These are phyloP conservation scores for Gastrophysa polygoni DNA, from an alignment of 2,888 invertebrate species.

Conservation along the genomic window DNA sequence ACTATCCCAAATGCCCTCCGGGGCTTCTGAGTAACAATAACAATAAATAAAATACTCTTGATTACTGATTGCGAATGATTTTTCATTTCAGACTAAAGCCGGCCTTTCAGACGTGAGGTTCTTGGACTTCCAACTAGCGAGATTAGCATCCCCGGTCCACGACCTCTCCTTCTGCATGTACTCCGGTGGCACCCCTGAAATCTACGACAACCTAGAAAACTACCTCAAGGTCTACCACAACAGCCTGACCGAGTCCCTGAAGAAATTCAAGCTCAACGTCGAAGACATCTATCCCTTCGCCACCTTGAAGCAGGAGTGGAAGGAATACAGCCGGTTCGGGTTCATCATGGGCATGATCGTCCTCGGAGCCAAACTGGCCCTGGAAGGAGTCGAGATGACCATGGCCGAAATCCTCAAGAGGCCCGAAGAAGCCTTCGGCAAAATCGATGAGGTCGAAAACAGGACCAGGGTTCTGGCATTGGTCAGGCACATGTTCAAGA, in stretches of 20 bases:
- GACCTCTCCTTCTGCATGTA: slow-evolving; percentile 53
- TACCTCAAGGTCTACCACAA: slow-evolving; percentile 49
- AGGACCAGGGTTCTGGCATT: slow-evolving; percentile 7
- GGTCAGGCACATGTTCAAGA: slow-evolving; percentile 14
- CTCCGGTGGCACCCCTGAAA: slow-evolving; percentile 44
- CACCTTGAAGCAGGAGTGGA: slow-evolving; percentile 41
- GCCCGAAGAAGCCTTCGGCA: neutral
- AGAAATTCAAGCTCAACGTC: slow-evolving; percentile 42
- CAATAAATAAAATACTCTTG: too few species aligned
- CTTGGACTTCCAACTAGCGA: slow-evolving; percentile 26
- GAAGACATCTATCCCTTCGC: slow-evolving; percentile 45
- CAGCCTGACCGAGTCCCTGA: slow-evolving; percentile 41
- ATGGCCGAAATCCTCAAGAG: neutral
- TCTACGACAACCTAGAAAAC: slow-evolving; percentile 45
- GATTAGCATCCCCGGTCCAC: slow-evolving; percentile 35
- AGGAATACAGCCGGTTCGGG: slow-evolving; percentile 36
- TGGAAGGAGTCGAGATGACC: slow-evolving; percentile 2
- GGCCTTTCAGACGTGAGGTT: slow-evolving; percentile 25
- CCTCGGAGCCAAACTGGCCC: slow-evolving; percentile 32
- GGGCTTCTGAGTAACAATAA: too few species aligned
- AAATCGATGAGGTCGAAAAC: slow-evolving; percentile 3
- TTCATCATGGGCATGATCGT: slow-evolving; percentile 32
- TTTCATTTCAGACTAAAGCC: too few species aligned
- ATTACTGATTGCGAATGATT: too few species aligned
- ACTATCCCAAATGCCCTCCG: too few species aligned